Evolutionary conservation across 2,888 invertebrate genomes (phyloP).

Genomic region (Acrobasis repandana): DNA sequence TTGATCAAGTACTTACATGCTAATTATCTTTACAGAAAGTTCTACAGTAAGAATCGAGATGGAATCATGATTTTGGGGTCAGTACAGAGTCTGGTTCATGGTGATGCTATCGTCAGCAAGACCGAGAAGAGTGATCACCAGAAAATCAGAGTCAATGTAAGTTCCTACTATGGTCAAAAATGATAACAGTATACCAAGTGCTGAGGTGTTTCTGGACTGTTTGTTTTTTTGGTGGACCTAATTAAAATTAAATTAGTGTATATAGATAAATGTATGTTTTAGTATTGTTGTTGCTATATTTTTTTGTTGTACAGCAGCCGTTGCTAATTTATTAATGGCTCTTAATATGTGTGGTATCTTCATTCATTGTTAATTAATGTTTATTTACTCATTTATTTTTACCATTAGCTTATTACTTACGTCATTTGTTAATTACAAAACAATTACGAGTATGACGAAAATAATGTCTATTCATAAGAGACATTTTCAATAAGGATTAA

Average conservation of each 20-base stretch:
- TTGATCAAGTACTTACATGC: no score
- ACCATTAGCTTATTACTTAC: no score
- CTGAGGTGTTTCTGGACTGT: no score
- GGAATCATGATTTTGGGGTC: conserved; percentile 45
- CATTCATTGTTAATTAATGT: neutral
- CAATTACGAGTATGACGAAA: neutral
- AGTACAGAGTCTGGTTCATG: conserved; percentile 36
- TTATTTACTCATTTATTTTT: neutral
- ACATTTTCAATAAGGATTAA: no score
- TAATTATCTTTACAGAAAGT: conserved; percentile 38
- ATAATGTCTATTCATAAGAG: neutral
- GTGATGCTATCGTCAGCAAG: conserved; percentile 30
- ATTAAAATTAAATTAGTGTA: neutral
- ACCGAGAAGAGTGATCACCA: conserved; percentile 41
- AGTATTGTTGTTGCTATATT: no score
- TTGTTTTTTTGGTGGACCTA: neutral
- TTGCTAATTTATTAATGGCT: no score
- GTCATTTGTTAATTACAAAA: neutral
- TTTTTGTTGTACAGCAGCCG: no score
- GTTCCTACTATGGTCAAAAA: conserved; percentile 27
- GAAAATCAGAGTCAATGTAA: conserved; percentile 54
- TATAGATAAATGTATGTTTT: no score
- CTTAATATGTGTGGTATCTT: no score
- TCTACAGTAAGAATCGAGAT: conserved; percentile 51
- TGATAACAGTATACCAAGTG: neutral